Conservation (phyloP, 2,797 vertebrate genomes). For the Anguilla anguilla region DNA sequence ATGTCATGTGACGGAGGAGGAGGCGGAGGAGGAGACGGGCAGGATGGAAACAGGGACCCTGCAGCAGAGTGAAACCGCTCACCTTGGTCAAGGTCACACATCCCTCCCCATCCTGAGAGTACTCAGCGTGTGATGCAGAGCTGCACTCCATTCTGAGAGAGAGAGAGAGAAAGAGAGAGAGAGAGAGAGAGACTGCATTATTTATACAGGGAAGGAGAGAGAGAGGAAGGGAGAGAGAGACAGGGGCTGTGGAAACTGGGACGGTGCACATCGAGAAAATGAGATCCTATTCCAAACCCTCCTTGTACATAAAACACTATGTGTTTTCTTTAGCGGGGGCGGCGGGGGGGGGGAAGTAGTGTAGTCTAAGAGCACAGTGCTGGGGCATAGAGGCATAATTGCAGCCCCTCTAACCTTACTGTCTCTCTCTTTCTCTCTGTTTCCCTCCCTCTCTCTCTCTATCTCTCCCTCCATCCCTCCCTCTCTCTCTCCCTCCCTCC, state of each 20-base stretch:
- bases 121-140: neutral
- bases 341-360: neutral
- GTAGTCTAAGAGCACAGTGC: neutral
- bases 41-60: neutral
- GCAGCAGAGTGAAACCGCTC: conserved; percentile 17
- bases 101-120: neutral
- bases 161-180: conserved; percentile 8
- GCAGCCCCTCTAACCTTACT: neutral
- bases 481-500: neutral
- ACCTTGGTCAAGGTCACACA: conserved; percentile 35
- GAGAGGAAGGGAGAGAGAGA: neutral
- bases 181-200: conserved; percentile 20
- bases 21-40: neutral
- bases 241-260: neutral
- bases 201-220: conserved; percentile 12
- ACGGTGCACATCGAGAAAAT: neutral
- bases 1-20: neutral
- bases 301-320: neutral
- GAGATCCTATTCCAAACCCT: neutral
- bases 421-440: neutral
- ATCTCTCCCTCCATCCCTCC: neutral
- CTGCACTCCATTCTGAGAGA: conserved; percentile 12
- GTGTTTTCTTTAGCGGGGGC: neutral
- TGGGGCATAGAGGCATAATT: neutral
- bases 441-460: conserved; percentile 19